phyloP scores from a whole-genome alignment of 2,888 invertebrate species.

The Agriopis marginaria region DNA sequence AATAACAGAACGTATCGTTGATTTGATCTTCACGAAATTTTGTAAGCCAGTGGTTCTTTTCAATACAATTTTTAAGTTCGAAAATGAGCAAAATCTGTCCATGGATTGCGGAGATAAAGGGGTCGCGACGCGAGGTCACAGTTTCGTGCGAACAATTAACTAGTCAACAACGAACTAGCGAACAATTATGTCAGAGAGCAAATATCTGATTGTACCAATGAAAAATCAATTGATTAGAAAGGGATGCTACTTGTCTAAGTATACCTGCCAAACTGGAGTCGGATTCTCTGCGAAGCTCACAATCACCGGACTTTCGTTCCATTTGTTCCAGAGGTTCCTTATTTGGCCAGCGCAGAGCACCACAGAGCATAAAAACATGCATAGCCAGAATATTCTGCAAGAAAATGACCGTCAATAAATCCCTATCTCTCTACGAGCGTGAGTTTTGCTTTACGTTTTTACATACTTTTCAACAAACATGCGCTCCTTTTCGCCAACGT shows the following conservation, averaged over 20 bases:
- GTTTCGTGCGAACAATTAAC: background rate
- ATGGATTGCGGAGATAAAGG: too few relatives aligned
- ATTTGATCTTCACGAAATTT: too few relatives aligned
- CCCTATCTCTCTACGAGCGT: background rate
- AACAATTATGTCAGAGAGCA: background rate
- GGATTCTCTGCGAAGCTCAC: slow-evolving; percentile 92
- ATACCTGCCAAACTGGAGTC: slow-evolving; percentile 88
- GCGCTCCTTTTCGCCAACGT: slow-evolving; percentile 87
- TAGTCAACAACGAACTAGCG: too few relatives aligned
- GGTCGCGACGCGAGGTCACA: too few relatives aligned
- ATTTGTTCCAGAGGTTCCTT: slow-evolving; percentile 89
- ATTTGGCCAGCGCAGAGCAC: slow-evolving; percentile 87
- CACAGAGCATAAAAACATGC: slow-evolving; percentile 86
- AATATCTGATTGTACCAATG: background rate
- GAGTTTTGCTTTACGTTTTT: too few relatives aligned
- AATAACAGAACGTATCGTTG: too few relatives aligned
- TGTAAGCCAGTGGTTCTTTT: too few relatives aligned
- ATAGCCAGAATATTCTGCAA: slow-evolving; percentile 88
- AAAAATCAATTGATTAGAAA: background rate
- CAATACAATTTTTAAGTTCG: too few relatives aligned
- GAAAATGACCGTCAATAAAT: slow-evolving; percentile 66
- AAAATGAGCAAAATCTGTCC: too few relatives aligned
- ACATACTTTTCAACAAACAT: slow-evolving; percentile 85
- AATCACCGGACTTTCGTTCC: slow-evolving; percentile 90
- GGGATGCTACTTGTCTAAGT: background rate